Base-by-base conservation (phyloP, 2,113 vertebrate genomes). In the Regulus satrapa region DNA sequence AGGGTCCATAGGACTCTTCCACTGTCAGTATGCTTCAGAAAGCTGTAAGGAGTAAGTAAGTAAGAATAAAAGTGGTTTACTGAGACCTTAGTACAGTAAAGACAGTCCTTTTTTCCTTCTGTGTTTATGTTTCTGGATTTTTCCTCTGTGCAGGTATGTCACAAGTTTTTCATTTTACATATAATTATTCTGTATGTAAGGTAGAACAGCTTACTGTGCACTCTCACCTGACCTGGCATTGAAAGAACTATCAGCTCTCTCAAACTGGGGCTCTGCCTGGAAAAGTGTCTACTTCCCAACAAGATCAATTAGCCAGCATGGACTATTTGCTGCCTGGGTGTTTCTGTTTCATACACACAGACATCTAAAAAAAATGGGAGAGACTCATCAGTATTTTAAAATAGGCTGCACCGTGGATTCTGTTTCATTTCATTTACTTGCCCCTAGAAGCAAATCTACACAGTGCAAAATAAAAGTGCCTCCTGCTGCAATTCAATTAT, bases 161-260 rank as follows among this genome's bases (percentile, higher is more conserved):
- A 55, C 10, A 54, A 23, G 12, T 63, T 51, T 58, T 9, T 40
- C 75, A 23, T 46, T 46, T 51, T 19, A 12, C 12, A 13, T 63
- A 6, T 24, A 67, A 46, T 55, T 24, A 40, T 51, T 29, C 21
- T 87, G 14, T 31, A 78, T 87, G 14, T 31, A 78, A 45, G 19
- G 43, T n/a, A 14, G 14, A 34, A 31, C 1, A 9, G 4, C 43
- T 55, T 36, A 12, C 19, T 54, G 20, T 43, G 29, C 52, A 34
- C 14, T 5, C 38, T 66, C 14, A 32, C 23, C 38, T 19, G 38
- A 46, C 13, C 29, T 78, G 73, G 52, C 0, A 0, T 8, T 17
- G 18, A 28, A 46, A 5, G 10, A 87, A 12, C 13, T 18, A 32
- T 18, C 32, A 56, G 10, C 34, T 85, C 25, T 43, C 32, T 20